phyloP scores from a whole-genome alignment of 2,888 invertebrate species.

The Nymphalis polychloros region DNA sequence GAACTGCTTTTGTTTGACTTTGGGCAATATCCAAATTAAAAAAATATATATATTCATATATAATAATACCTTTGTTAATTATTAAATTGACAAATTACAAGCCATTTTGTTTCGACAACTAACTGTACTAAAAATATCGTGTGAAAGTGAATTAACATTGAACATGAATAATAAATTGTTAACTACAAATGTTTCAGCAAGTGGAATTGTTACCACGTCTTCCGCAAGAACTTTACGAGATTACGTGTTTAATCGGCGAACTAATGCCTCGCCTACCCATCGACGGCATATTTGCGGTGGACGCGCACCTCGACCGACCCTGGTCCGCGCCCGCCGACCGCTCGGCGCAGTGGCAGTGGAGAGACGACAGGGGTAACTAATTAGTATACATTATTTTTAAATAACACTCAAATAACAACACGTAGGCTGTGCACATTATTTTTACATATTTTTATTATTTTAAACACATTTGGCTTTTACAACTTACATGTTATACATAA shows the following conservation, averaged over 20 bases:
- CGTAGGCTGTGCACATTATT: too few relatives aligned
- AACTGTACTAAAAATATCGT: too few relatives aligned
- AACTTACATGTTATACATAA: too few relatives aligned
- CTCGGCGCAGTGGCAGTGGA: slow-evolving; percentile 97
- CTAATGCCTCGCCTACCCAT: slow-evolving; percentile 97
- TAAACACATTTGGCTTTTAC: too few relatives aligned
- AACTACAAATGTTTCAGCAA: slow-evolving; percentile 61
- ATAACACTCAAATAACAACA: too few relatives aligned
- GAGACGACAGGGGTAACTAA: slow-evolving; percentile 91
- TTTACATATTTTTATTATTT: too few relatives aligned
- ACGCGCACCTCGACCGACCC: slow-evolving; percentile 91
- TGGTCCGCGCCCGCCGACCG: slow-evolving; percentile 90
- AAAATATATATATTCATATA: too few relatives aligned
- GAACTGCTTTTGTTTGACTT: too few relatives aligned
- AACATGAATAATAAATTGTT: neutral
- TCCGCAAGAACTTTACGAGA: slow-evolving; percentile 98
- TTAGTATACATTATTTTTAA: neutral
- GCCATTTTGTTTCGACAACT: too few relatives aligned
- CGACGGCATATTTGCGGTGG: slow-evolving; percentile 97
- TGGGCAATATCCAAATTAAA: too few relatives aligned
- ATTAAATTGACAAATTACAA: too few relatives aligned
- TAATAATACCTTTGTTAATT: neutral
- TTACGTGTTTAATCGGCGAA: slow-evolving; percentile 98
- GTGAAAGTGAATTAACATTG: too few relatives aligned
- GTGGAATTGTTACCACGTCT: slow-evolving; percentile 94